Percentiles rank a stretch among this genome's conserved stretches.
These are phyloP conservation scores for Leptocoma aspasia DNA, from an alignment of 2,113 vertebrate species.

Conservation along the genomic window DNA sequence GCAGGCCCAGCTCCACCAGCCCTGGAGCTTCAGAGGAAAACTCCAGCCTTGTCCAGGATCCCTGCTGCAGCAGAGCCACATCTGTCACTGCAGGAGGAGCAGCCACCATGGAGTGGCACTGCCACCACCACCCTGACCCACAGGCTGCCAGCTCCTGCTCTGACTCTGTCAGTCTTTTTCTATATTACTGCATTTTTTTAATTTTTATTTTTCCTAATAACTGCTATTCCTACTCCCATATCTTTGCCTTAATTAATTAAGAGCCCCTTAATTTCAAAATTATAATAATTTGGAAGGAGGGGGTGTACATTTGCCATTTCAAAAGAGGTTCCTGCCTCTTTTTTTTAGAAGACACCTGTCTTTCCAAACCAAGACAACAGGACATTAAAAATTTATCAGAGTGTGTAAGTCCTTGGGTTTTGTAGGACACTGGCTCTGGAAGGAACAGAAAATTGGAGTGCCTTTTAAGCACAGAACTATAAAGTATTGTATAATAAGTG, in stretches of 20 bases:
- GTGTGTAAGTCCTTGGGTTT: background rate
- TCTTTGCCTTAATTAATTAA: background rate
- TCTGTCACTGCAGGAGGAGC: no score
- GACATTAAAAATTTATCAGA: background rate
- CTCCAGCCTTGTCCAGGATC: no score
- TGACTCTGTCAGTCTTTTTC: background rate
- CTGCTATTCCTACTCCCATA: background rate
- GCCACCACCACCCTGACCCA: no score
- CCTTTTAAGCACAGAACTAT: background rate
- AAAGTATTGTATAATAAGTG: background rate
- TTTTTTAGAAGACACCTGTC: background rate
- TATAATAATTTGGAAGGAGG: background rate
- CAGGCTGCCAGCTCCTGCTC: accelerated
- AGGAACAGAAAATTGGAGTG: background rate
- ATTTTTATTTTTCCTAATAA: background rate
- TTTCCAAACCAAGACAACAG: background rate
- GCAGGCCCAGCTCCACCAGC: no score
- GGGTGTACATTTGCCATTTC: background rate
- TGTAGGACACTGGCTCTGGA: background rate
- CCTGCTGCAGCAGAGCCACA: no score
- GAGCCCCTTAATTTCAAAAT: background rate
- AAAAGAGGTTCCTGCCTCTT: background rate
- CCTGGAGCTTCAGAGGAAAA: no score
- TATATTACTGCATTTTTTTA: background rate
- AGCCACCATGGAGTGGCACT: no score